phyloP scores from a whole-genome alignment of 2,113 vertebrate genomes.

The Saguinus midas region DNA sequence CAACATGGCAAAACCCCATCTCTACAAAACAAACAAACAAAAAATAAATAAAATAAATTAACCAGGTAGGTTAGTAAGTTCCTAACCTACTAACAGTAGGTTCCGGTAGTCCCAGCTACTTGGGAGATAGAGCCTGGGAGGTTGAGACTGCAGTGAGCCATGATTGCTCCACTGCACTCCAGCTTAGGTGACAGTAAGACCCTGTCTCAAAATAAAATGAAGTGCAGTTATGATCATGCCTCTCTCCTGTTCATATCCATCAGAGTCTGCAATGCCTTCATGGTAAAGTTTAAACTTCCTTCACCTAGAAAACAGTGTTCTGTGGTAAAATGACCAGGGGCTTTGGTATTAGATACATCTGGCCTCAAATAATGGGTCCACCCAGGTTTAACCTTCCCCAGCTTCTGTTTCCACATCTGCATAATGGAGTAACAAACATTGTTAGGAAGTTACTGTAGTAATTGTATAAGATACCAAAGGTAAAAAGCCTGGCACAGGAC shows the following conservation, averaged over 20 bases:
- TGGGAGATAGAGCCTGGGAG: too few species aligned
- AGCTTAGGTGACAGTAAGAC: too few species aligned
- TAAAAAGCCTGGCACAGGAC: not conserved
- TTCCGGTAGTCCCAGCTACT: too few species aligned
- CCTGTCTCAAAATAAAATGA: too few species aligned
- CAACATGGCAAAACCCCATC: too few species aligned
- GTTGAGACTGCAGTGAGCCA: too few species aligned
- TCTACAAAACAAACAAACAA: too few species aligned
- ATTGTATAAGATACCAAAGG: not conserved
- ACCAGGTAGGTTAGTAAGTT: too few species aligned
- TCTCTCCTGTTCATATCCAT: not conserved
- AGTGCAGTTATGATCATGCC: not conserved
- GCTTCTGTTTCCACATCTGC: not conserved
- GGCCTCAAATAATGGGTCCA: not conserved
- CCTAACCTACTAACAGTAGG: too few species aligned
- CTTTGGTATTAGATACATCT: constrained; percentile 4
- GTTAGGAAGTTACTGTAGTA: not conserved
- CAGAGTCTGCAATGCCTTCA: not conserved
- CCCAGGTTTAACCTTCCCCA: not conserved
- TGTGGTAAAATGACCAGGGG: not conserved
- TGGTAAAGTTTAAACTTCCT: not conserved
- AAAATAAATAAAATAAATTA: too few species aligned
- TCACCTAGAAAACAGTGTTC: not conserved
- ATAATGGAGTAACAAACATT: not conserved
- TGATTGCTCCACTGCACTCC: too few species aligned